Conservation (phyloP, 2,888 invertebrate species). For the Rhorus exstirpatorius region DNA sequence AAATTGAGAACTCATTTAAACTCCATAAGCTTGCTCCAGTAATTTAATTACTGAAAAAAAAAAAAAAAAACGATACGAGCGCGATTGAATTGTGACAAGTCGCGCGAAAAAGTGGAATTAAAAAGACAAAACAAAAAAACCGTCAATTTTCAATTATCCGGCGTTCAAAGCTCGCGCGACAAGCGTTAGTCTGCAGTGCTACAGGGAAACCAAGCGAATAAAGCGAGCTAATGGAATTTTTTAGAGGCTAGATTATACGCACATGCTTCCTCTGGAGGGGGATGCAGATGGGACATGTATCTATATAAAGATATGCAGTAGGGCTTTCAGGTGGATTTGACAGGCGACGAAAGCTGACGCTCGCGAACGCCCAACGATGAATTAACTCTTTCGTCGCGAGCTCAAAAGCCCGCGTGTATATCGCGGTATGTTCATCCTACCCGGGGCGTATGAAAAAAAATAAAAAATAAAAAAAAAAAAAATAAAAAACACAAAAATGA, state of each 20-base stretch:
- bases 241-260: slow-evolving; percentile 83
- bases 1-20: too few species aligned
- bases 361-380: slow-evolving; percentile 68
- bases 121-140: slow-evolving; percentile 64
- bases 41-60: not conserved
- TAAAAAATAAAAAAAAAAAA: too few species aligned
- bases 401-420: slow-evolving; percentile 1
- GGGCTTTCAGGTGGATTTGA: slow-evolving; percentile 64
- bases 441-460: too few species aligned
- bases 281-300: too few species aligned
- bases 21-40: too few species aligned
- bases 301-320: not conserved
- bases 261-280: slow-evolving; percentile 57
- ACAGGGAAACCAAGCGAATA: slow-evolving; percentile 47
- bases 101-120: slow-evolving; percentile 64
- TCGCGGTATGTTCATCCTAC: not conserved
- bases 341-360: slow-evolving; percentile 62
- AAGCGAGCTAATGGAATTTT: slow-evolving; percentile 84
- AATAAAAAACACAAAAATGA: slow-evolving; percentile 69
- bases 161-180: slow-evolving; percentile 12
- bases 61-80: too few species aligned
- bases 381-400: slow-evolving; percentile 70
- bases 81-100: slow-evolving; percentile 30
- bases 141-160: slow-evolving; percentile 83
- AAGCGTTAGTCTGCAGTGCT: slow-evolving; percentile 24